Conservation (phyloP, 2,797 vertebrate genomes). For the Loriculus beryllinus region DNA sequence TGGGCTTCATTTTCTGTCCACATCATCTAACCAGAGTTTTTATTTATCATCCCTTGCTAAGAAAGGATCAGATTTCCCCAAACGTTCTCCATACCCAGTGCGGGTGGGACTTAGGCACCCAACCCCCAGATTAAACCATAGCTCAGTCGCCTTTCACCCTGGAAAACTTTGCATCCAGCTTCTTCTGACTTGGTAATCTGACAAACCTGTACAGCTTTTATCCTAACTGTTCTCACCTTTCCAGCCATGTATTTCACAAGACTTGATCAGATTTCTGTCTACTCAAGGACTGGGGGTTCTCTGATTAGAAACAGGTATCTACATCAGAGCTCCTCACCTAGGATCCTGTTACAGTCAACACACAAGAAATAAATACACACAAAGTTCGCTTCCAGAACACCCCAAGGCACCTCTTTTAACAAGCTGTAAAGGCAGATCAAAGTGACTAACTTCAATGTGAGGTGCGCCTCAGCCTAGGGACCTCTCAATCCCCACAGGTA, state of each 20-base stretch:
- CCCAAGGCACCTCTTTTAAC: background rate
- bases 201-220: background rate
- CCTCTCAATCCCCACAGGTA: background rate
- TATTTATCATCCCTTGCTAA: background rate
- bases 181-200: background rate
- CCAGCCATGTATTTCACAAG: background rate
- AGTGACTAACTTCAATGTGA: background rate
- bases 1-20: background rate
- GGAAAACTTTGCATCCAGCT: background rate
- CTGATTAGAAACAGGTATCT: background rate
- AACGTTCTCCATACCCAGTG: background rate
- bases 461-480: background rate
- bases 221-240: background rate
- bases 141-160: background rate
- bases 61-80: background rate
- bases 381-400: background rate
- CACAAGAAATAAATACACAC: background rate
- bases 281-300: background rate
- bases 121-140: rapidly evolving
- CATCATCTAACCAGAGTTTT: background rate
- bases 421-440: background rate
- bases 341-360: rapidly evolving
- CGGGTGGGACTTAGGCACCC: background rate
- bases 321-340: background rate
- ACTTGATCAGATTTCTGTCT: background rate